These are phyloP conservation scores for Lucifuga dentata DNA, from an alignment of 2,113 vertebrate species.

Conservation along the genomic window DNA sequence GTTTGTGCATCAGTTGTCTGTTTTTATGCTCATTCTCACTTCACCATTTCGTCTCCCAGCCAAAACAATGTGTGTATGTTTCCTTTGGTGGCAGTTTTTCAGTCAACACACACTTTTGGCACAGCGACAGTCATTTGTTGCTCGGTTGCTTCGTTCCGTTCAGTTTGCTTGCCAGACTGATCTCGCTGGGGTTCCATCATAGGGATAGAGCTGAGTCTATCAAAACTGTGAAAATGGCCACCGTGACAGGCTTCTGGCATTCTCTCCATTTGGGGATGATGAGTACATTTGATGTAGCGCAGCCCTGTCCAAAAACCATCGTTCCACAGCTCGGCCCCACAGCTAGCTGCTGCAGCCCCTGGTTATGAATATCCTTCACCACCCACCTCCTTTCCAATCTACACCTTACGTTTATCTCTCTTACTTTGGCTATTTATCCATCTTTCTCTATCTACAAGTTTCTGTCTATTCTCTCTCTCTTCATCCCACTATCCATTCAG, in stretches of 20 bases:
- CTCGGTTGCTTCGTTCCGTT: constrained; percentile 41
- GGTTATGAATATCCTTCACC: constrained; percentile 55
- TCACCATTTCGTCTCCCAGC: constrained; percentile 6
- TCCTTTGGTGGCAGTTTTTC: constrained; percentile 59
- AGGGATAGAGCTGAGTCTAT: constrained; percentile 54
- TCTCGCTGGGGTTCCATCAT: constrained; percentile 64
- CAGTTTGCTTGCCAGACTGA: constrained; percentile 59
- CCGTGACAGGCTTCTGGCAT: constrained; percentile 65
- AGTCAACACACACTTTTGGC: constrained; percentile 70
- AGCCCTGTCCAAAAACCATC: constrained; percentile 61
- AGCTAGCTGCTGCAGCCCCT: constrained; percentile 21
- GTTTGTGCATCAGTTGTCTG: constrained; percentile 3
- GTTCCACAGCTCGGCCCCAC: constrained; percentile 29
- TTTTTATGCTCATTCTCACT: constrained; percentile 7
- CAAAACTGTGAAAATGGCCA: constrained; percentile 67
- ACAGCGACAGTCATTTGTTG: constrained; percentile 54
- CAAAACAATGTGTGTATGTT: constrained; percentile 60
- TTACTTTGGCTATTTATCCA: constrained; percentile 13
- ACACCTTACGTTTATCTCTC: constrained; percentile 58
- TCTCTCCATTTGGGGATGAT: constrained; percentile 60
- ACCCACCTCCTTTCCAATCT: constrained; percentile 51
- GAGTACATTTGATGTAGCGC: constrained; percentile 64
- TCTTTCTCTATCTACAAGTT: constrained; percentile 6
- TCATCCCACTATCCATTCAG: constrained; percentile 17
- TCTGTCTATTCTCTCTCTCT: constrained; percentile 13